These are phyloP conservation scores for Gnathonemus echidnorhynchus DNA, from an alignment of 2,113 vertebrate species.

Conservation along the genomic window DNA sequence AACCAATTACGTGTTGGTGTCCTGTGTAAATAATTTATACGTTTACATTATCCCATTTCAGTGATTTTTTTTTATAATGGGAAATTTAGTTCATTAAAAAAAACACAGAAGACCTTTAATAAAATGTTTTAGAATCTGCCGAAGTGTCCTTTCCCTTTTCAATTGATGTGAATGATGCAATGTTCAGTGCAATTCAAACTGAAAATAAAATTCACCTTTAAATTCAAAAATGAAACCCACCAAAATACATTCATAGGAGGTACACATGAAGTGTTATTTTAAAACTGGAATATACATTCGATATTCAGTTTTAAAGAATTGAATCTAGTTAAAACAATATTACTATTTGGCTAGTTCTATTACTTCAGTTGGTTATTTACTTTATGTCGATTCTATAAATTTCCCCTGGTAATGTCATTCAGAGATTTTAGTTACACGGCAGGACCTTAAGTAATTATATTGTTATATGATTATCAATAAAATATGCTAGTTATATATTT, in stretches of 20 bases:
- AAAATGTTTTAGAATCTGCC: not conserved
- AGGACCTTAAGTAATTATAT: not conserved
- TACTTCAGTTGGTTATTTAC: not conserved
- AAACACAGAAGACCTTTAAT: not conserved
- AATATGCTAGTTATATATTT: not conserved
- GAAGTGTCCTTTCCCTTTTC: not conserved
- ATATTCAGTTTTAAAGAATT: not conserved
- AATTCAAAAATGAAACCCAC: not conserved
- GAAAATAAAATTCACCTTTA: not conserved
- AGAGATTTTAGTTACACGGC: not conserved
- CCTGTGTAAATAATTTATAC: slow-evolving; percentile 31
- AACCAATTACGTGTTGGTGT: slow-evolving; percentile 32
- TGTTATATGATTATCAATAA: not conserved
- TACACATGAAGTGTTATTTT: not conserved
- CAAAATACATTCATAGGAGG: not conserved
- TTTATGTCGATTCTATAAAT: not conserved
- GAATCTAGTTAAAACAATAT: not conserved
- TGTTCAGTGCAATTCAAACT: not conserved
- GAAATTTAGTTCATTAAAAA: not conserved
- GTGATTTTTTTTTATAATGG: slow-evolving; percentile 12
- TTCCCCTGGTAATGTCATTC: not conserved
- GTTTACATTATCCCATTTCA: not conserved
- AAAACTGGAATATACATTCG: not conserved
- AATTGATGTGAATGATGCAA: not conserved
- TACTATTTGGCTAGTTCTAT: not conserved